Evolutionary conservation across 2,888 invertebrate genomes (phyloP).

Genomic region (Drosophila recens): DNA sequence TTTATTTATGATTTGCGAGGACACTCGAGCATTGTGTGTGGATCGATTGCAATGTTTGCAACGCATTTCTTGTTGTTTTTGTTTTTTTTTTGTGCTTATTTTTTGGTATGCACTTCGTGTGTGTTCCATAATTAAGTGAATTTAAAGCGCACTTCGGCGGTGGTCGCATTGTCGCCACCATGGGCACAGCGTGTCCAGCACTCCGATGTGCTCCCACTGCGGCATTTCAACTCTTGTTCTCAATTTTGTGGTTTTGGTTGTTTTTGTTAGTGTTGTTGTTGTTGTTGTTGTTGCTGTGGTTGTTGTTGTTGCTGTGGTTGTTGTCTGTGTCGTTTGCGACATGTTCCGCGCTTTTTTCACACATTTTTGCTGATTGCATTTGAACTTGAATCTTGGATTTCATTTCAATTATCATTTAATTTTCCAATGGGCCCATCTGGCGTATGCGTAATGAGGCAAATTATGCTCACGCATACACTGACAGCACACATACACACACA

Average conservation of each 20-base stretch:
- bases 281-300: conserved; percentile 8
- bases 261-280: neutral
- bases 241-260: conserved; percentile 12
- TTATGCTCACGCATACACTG: conserved; percentile 39
- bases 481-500: conserved; percentile 10
- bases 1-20: conserved; percentile 81
- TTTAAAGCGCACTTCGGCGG: conserved; percentile 76
- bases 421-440: conserved; percentile 63
- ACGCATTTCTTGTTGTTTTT: conserved; percentile 43
- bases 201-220: conserved; percentile 12
- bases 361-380: conserved; percentile 58
- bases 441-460: conserved; percentile 69
- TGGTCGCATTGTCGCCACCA: conserved; percentile 64
- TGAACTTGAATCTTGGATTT: conserved; percentile 27
- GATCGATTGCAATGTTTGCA: conserved; percentile 51
- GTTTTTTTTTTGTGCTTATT: conserved; percentile 9
- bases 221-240: conserved; percentile 27
- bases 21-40: conserved; percentile 51
- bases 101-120: conserved; percentile 81
- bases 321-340: conserved; percentile 54
- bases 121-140: conserved; percentile 85
- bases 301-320: conserved; percentile 24
- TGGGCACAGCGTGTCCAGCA: conserved; percentile 9
- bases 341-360: conserved; percentile 69
- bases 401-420: conserved; percentile 45